A percentile compares a stretch with the other conserved stretches of the same genome.
Conservation (phyloP, 2,888 invertebrate species). For the Microctonus aethiopoides region DNA sequence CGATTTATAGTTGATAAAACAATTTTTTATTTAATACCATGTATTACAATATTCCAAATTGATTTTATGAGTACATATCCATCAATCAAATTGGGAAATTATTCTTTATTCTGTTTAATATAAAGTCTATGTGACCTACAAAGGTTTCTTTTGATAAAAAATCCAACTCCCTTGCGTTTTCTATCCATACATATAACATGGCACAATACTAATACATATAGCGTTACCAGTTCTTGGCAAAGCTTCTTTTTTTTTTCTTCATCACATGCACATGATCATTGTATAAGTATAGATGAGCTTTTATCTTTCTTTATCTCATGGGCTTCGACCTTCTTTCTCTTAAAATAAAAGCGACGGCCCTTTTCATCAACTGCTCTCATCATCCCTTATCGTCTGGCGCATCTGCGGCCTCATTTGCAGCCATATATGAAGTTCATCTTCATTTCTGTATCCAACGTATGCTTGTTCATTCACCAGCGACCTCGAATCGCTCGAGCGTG, state of each 20-base stretch:
- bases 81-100: background rate
- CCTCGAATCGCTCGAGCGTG: conserved; percentile 22
- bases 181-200: background rate
- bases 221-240: background rate
- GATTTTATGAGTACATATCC: background rate
- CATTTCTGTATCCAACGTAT: conserved; percentile 8
- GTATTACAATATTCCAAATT: no score
- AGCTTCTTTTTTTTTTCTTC: background rate
- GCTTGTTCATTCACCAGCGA: conserved; percentile 36
- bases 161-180: background rate
- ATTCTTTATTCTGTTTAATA: background rate
- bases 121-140: background rate
- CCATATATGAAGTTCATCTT: conserved; percentile 52
- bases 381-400: conserved; percentile 56
- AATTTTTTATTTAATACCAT: background rate
- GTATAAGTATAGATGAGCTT: background rate
- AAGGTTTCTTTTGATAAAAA: conserved; percentile 4
- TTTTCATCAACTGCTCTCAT: conserved; percentile 60
- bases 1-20: background rate
- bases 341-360: conserved; percentile 52
- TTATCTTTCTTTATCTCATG: background rate
- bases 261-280: background rate
- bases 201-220: background rate
- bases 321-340: conserved; percentile 34
- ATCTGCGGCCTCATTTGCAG: conserved; percentile 63